phyloP scores from a whole-genome alignment of 1,140 invertebrate species.

The Stegodyphus mimosarum region DNA sequence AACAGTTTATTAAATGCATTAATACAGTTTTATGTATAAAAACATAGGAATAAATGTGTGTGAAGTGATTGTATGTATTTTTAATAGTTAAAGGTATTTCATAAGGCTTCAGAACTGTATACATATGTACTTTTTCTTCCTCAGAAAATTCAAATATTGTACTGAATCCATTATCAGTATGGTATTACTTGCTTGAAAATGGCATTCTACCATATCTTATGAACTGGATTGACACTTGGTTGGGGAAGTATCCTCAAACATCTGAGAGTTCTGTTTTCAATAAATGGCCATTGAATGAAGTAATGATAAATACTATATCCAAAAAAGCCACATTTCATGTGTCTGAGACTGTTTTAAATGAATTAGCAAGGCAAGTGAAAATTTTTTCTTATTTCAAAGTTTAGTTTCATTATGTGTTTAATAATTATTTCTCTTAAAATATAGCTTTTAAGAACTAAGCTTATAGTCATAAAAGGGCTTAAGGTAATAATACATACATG shows the following conservation, averaged over 20 bases:
- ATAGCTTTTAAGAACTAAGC: too few species aligned
- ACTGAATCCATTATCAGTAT: slow-evolving; percentile 15
- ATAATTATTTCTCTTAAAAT: too few species aligned
- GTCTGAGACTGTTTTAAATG: slow-evolving; percentile 41
- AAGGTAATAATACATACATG: too few species aligned
- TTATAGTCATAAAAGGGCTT: too few species aligned
- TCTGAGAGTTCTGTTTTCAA: slow-evolving; percentile 10
- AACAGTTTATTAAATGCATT: too few species aligned
- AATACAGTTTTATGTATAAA: too few species aligned
- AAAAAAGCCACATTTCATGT: slow-evolving; percentile 22
- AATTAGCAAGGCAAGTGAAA: slow-evolving; percentile 19
- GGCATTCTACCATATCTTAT: slow-evolving; percentile 27
- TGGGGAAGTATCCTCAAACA: slow-evolving; percentile 2
- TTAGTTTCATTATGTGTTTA: too few species aligned
- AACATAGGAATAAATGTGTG: too few species aligned
- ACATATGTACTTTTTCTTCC: neutral
- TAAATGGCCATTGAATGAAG: slow-evolving; percentile 30
- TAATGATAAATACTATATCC: slow-evolving; percentile 40
- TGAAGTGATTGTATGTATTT: too few species aligned
- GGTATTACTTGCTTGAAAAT: slow-evolving; percentile 51
- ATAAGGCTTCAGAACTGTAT: too few species aligned
- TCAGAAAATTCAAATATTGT: neutral
- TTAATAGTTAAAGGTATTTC: too few species aligned
- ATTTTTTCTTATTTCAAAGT: too few species aligned
- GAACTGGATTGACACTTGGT: slow-evolving; percentile 48